phyloP scores from a whole-genome alignment of 2,797 vertebrate species.

The Petrocephalus sullivani region DNA sequence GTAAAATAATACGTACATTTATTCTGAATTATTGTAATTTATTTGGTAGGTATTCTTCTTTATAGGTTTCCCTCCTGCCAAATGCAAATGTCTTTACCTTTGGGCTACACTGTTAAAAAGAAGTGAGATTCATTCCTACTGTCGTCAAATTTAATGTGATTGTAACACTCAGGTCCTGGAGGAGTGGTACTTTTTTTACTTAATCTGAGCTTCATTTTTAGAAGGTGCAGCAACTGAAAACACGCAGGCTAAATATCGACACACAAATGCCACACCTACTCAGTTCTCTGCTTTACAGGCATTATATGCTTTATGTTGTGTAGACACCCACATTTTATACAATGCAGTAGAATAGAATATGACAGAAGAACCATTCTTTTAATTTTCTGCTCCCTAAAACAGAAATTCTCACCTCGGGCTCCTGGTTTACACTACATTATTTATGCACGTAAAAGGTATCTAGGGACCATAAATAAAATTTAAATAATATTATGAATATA shows the following conservation, averaged over 20 bases:
- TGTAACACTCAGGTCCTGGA: not conserved
- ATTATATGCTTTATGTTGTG: not conserved
- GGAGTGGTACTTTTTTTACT: not conserved
- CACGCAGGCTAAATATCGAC: not conserved
- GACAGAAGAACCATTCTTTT: not conserved
- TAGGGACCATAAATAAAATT: conserved; percentile 7
- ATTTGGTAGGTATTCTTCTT: not conserved
- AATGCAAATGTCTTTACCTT: not conserved
- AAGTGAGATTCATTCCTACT: not conserved
- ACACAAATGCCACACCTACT: not conserved
- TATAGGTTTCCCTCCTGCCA: not conserved
- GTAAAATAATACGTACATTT: not conserved
- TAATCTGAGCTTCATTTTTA: not conserved
- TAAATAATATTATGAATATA: not conserved
- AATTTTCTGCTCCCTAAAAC: not conserved
- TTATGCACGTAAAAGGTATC: not conserved
- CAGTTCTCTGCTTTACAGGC: not conserved
- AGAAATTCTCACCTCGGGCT: not conserved
- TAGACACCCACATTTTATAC: not conserved
- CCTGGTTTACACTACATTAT: not conserved
- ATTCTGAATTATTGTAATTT: not conserved
- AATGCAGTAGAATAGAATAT: not conserved
- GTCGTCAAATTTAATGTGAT: not conserved
- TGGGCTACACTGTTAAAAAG: not conserved
- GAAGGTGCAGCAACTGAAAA: not conserved